Base-by-base conservation (phyloP, 2,888 invertebrate species). In the Heliconius ethilla region DNA sequence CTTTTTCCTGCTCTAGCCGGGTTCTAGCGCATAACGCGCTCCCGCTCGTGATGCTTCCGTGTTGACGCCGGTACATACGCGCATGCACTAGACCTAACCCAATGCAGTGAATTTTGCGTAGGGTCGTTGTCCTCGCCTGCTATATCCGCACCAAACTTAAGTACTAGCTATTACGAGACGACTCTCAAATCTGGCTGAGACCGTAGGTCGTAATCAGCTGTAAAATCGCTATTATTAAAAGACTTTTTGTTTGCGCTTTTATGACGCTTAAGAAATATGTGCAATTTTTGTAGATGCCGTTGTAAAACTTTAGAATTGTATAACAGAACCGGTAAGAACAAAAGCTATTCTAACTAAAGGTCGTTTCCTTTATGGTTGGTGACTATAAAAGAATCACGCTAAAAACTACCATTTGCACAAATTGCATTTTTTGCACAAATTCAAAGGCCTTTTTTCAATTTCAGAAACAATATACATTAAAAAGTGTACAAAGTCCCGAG, bases 71-170 rank as follows among this genome's bases (percentile, higher is more conserved):
- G 89, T 89, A 91, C 89, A 93, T 90, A 93, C 91, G 91, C 91
- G 91, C 91, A 92, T 91, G 90, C 89, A 92, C 92, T 94, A 92
- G 92, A 93, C 94, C 94, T 95, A 94, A 93, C 93, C 92, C 94
- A 95, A 94, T 94, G 95, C 94, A 94, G 94, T 88, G 93, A 94
- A 94, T 94, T 95, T 95, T 94, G 94, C 94, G 95, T 95, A 93
- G 92, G 95, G 92, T 95, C 94, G 89, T 90, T 89, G 94, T 91
- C 92, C 94, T 91, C 89, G 76, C 80, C 82, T 82, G 82, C 82
- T 82, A 83, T 83, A 83, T 84, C 82, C 82, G 81, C 82, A 83
- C 81, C 78, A 80, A 82, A 82, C 80, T 83, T 83, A 82, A 81
- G 81, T 88, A 78, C 79, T 77, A 73, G 78, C 70, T 75, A 75